These are phyloP conservation scores for Lycophotia porphyrea DNA, from an alignment of 2,888 invertebrate species.

Conservation along the genomic window DNA sequence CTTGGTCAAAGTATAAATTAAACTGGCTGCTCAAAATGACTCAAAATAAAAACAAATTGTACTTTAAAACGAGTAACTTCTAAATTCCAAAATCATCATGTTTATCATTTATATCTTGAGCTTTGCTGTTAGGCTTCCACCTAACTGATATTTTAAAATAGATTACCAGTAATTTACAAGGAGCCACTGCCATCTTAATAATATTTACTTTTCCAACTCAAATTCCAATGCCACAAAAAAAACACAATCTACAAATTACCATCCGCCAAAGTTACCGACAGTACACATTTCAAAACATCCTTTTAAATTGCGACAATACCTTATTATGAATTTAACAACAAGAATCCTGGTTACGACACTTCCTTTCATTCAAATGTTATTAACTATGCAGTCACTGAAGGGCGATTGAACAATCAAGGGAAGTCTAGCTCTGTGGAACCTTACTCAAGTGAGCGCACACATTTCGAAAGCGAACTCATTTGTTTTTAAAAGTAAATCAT, in stretches of 20 bases:
- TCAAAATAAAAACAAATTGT: too few relatives aligned
- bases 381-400: constrained; percentile 9
- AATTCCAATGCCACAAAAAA: constrained; percentile 6
- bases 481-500: constrained; percentile 11
- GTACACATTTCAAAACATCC: constrained; percentile 51
- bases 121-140: too few relatives aligned
- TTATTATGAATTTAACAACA: constrained; percentile 22
- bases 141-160: too few relatives aligned
- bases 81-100: too few relatives aligned
- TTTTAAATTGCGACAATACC: constrained; percentile 38
- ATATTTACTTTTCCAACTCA: neutral
- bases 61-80: too few relatives aligned
- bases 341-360: constrained; percentile 50
- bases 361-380: constrained; percentile 46
- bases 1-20: too few relatives aligned
- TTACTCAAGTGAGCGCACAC: constrained; percentile 12
- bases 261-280: constrained; percentile 19
- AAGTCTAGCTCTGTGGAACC: neutral
- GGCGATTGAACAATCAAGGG: constrained; percentile 13
- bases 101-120: too few relatives aligned
- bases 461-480: constrained; percentile 1
- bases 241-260: neutral
- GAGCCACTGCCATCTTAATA: neutral
- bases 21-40: too few relatives aligned
- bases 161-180: too few relatives aligned